Percentiles rank a stretch among this genome's conserved stretches.
These are phyloP conservation scores for Megalops cyprinoides DNA, from an alignment of 2,797 vertebrate genomes.

Conservation along the genomic window DNA sequence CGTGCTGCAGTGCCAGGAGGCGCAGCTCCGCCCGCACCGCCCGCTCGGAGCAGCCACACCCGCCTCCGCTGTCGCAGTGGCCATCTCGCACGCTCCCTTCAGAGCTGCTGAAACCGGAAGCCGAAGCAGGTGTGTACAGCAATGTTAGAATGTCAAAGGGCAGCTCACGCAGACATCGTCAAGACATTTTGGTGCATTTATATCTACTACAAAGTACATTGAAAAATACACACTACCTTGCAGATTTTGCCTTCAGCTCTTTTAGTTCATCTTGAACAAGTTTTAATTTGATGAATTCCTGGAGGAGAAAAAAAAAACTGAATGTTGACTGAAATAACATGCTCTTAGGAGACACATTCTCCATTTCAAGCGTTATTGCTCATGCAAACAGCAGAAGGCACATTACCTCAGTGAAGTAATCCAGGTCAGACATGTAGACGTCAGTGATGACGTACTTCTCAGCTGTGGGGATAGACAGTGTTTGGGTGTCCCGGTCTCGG, in stretches of 20 bases:
- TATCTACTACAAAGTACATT: too few relatives aligned
- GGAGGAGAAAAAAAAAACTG: constrained; percentile 27
- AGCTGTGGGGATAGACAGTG: constrained; percentile 40
- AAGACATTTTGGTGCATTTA: too few relatives aligned
- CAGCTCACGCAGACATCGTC: neutral
- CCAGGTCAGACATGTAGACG: constrained; percentile 67
- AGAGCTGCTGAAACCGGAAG: too few relatives aligned
- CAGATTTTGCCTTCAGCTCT: constrained; percentile 39
- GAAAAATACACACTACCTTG: constrained; percentile 54
- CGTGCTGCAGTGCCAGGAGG: constrained; percentile 71
- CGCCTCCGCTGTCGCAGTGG: neutral
- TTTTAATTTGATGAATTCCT: constrained; percentile 65
- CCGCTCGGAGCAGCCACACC: constrained; percentile 47
- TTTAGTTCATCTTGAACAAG: constrained; percentile 41
- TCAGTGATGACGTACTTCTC: constrained; percentile 63
- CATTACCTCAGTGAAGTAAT: constrained; percentile 61
- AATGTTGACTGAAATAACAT: neutral
- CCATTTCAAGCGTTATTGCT: neutral
- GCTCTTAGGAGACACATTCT: neutral
- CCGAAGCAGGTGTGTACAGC: too few relatives aligned
- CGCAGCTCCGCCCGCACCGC: constrained; percentile 70
- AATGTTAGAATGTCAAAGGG: neutral
- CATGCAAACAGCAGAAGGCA: neutral
- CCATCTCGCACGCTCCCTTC: neutral
- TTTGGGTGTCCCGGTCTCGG: constrained; percentile 53